Percentiles rank a stretch among this genome's conserved stretches.
Evolutionary conservation across 2,888 invertebrate species (phyloP).

Genomic region (Anthrax anthrax): DNA sequence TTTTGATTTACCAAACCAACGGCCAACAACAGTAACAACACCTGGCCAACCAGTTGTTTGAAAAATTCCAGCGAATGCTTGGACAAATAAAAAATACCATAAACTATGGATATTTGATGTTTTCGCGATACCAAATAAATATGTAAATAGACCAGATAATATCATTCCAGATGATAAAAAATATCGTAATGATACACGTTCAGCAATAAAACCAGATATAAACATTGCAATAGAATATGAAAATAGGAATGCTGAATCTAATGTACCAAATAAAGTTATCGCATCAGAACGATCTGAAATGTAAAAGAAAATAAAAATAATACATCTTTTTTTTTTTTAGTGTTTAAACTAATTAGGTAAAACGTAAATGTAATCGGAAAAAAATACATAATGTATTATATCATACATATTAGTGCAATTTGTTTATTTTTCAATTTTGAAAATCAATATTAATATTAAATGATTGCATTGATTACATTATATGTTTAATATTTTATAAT

Average conservation of each 20-base stretch:
- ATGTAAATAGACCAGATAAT: constrained; percentile 69
- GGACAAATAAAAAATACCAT: constrained; percentile 68
- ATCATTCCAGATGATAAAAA: constrained; percentile 88
- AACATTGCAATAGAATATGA: constrained; percentile 92
- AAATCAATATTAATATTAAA: too few species aligned
- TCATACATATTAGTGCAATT: too few species aligned
- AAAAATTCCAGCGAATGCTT: constrained; percentile 73
- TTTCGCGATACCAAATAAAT: constrained; percentile 77
- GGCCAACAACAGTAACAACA: constrained; percentile 82
- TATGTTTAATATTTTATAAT: too few species aligned
- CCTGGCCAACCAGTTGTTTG: constrained; percentile 97
- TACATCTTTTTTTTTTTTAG: too few species aligned
- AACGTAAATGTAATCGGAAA: too few species aligned
- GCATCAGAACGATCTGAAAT: constrained; percentile 52
- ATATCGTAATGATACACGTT: constrained; percentile 78
- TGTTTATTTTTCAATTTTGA: too few species aligned
- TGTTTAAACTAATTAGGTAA: too few species aligned
- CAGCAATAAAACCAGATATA: constrained; percentile 76
- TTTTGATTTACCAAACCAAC: constrained; percentile 91
- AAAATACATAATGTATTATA: too few species aligned
- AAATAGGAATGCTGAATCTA: constrained; percentile 86
- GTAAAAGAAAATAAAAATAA: too few species aligned
- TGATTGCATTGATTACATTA: too few species aligned
- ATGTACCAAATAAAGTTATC: constrained; percentile 61
- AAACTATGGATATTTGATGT: constrained; percentile 67